Base-by-base conservation (phyloP, 2,888 invertebrate species). In the Platerodrilus igneus region DNA sequence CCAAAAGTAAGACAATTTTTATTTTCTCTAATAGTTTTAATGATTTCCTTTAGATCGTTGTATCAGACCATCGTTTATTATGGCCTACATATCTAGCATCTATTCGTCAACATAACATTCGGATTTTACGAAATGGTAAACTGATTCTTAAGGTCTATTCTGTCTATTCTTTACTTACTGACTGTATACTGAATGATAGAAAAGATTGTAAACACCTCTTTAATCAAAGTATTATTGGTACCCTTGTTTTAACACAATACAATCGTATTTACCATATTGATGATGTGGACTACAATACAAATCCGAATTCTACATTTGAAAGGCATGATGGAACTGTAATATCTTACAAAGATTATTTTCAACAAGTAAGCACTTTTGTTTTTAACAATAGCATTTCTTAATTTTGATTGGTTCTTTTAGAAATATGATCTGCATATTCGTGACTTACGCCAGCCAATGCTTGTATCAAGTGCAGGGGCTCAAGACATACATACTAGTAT, bases 31-130 rank as follows among this genome's bases (percentile, higher is more conserved):
- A 20, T 11, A 9, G 7, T 16, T 4, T 10, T 4, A 41, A 32
- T 37, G 39, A 53, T 52, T 60, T 45, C 36, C 58, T 69, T 20
- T 56, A 79, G 80, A 67, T 82, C 27, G 70, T 75, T 19, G 69
- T 86, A 0, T 72, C 70, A 0, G 78, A 86, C 15, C 75, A 71
- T 45, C 74, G 70, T 25, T 58, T 91, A 59, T 64, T 91, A 1
- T 88, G 88, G 87, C 89, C 89, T 0, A 90, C 90, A 0, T 88
- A 86, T 51, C 70, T 80, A n/a, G 90, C 92, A 0, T 83, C 87
- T 0, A 89, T 93, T 21, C 77, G 88, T 1, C 86, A 89, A 52
- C 85, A 87, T 59, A 93, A 94, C 59, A 66, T 72, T 0, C 70
- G 77, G 1, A 74, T 93, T 8, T 66, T 93, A 6, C 72, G 93